Percentiles rank a stretch among this genome's conserved stretches.
Evolutionary conservation across 1,140 invertebrate genomes (phyloP).

Genomic region (Tetragonula clypearis): DNA sequence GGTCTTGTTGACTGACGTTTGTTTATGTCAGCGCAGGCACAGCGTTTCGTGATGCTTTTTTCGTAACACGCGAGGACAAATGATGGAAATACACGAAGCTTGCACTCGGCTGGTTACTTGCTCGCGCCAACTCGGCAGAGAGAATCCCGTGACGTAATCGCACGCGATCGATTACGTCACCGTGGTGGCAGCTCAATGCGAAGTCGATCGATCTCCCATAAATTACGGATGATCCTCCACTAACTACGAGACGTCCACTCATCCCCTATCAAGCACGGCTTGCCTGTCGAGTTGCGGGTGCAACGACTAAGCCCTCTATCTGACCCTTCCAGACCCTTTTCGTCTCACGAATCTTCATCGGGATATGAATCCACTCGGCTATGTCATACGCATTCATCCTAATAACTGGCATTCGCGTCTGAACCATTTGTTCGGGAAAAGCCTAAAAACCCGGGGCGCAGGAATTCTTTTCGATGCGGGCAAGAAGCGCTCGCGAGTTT

Average conservation of each 20-base stretch:
- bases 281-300: constrained; percentile 46
- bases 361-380: constrained; percentile 37
- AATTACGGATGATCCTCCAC: constrained; percentile 62
- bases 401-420: constrained; percentile 27
- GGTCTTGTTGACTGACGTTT: not conserved
- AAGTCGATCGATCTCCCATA: constrained; percentile 61
- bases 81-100: not conserved
- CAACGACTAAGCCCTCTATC: constrained; percentile 52
- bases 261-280: constrained; percentile 51
- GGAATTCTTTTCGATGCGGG: not conserved
- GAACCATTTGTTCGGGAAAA: not conserved
- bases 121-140: constrained; percentile 47
- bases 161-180: constrained; percentile 65
- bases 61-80: constrained; percentile 6
- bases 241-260: constrained; percentile 57
- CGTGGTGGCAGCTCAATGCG: constrained; percentile 50
- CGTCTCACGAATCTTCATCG: constrained; percentile 46
- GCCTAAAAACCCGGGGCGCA: too few relatives aligned
- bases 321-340: constrained; percentile 50
- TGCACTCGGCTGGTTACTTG: constrained; percentile 11
- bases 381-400: constrained; percentile 45
- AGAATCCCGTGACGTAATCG: constrained; percentile 59
- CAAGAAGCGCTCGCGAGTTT: not conserved
- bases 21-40: not conserved
- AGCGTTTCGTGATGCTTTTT: not conserved